These are phyloP conservation scores for Flexamia atlantica DNA, from an alignment of 2,888 invertebrate genomes.

Conservation along the genomic window DNA sequence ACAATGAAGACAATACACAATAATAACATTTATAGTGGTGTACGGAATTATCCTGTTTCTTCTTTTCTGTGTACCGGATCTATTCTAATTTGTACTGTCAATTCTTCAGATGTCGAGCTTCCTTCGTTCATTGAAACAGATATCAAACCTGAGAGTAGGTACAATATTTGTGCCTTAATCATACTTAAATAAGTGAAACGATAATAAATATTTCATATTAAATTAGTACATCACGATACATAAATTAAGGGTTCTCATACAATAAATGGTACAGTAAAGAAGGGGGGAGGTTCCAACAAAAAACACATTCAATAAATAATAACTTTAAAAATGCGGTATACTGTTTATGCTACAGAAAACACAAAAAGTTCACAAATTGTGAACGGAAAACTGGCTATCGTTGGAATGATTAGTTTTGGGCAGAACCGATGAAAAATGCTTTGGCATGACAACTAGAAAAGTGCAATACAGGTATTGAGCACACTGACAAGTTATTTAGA, in stretches of 20 bases:
- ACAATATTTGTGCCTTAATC: conserved; percentile 51
- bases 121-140: conserved; percentile 45
- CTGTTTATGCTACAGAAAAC: background rate
- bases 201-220: conserved; percentile 46
- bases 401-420: conserved; percentile 28
- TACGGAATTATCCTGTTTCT: conserved; percentile 30
- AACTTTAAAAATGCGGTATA: background rate
- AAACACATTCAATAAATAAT: conserved; percentile 27
- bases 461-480: conserved; percentile 35
- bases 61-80: conserved; percentile 18
- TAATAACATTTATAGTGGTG: conserved; percentile 47
- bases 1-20: conserved; percentile 56
- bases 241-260: conserved; percentile 34
- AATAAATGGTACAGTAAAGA: conserved; percentile 4
- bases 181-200: conserved; percentile 15
- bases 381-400: conserved; percentile 4
- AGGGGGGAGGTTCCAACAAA: conserved; percentile 6
- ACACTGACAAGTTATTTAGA: conserved; percentile 18
- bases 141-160: conserved; percentile 45
- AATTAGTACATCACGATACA: conserved; percentile 49
- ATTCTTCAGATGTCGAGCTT: conserved; percentile 46
- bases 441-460: conserved; percentile 51
- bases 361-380: conserved; percentile 12
- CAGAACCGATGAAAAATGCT: conserved; percentile 19
- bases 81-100: conserved; percentile 57